Evolutionary conservation across 1,140 invertebrate genomes (phyloP).

Genomic region (Tetranychus urticae): DNA sequence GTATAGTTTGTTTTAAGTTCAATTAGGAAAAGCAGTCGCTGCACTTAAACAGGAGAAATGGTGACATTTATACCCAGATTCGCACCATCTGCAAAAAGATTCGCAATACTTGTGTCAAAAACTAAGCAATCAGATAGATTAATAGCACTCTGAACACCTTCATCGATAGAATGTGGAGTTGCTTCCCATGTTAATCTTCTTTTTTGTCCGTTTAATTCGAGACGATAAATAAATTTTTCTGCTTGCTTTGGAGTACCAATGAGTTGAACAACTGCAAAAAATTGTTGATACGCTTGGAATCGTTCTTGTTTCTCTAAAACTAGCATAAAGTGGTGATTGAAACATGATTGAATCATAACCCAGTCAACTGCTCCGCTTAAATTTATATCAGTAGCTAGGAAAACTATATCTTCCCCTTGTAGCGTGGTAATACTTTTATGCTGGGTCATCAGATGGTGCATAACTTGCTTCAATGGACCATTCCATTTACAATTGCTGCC

Average conservation of each 20-base stretch:
- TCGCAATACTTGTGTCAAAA: constrained; percentile 92
- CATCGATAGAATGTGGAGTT: constrained; percentile 90
- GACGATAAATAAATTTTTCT: constrained; percentile 87
- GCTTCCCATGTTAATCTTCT: constrained; percentile 93
- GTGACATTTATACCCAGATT: constrained; percentile 99
- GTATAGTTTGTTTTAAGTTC: too few relatives aligned
- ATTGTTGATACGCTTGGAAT: constrained; percentile 89
- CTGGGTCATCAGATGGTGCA: constrained; percentile 87
- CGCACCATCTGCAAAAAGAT: constrained; percentile 95
- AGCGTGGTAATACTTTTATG: constrained; percentile 98
- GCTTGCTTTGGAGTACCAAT: constrained; percentile 97
- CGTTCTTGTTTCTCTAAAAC: constrained; percentile 98
- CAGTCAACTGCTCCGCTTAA: constrained; percentile 97
- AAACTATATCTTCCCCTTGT: constrained; percentile 89
- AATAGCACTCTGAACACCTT: constrained; percentile 94
- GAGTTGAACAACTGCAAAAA: constrained; percentile 96
- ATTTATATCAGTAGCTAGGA: constrained; percentile 97
- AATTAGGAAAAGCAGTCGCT: too few relatives aligned
- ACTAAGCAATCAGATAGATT: constrained; percentile 94
- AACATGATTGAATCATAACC: constrained; percentile 99
- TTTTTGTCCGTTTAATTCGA: constrained; percentile 85
- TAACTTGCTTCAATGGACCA: constrained; percentile 78
- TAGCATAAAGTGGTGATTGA: constrained; percentile 96
- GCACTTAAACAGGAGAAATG: constrained; percentile 35
- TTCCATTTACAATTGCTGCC: constrained; percentile 94